A percentile compares a stretch with the other conserved stretches of the same genome.
Conservation (phyloP, 2,888 invertebrate species). For the Mylabris sibirica region DNA sequence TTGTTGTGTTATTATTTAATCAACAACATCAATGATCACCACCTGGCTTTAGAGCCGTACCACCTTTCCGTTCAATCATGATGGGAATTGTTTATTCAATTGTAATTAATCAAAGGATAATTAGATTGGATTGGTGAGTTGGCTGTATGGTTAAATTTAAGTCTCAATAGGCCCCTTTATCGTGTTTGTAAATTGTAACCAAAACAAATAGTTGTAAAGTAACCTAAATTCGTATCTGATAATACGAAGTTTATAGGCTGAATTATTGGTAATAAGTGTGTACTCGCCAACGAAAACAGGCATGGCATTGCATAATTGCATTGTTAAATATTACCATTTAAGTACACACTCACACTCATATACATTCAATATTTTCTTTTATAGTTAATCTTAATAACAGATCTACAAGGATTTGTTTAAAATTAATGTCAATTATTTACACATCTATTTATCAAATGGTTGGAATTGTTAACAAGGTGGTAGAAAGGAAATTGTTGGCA, state of each 20-base stretch:
- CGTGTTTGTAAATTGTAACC: conserved; percentile 17
- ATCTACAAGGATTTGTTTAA: conserved; percentile 19
- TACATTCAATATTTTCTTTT: neutral
- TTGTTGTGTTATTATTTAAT: conserved; percentile 37
- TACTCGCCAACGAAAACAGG: conserved; percentile 24
- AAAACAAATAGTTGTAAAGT: conserved; percentile 27
- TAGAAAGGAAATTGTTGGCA: neutral
- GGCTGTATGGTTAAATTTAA: conserved; percentile 12
- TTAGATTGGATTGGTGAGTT: conserved; percentile 51
- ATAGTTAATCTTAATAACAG: neutral
- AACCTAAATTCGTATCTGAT: neutral
- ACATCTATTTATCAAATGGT: neutral
- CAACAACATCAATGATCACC: conserved; percentile 49
- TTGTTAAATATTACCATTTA: conserved; percentile 20
- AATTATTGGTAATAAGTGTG: conserved; percentile 13
- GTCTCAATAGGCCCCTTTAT: neutral
- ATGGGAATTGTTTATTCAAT: conserved; percentile 51
- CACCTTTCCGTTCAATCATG: conserved; percentile 50
- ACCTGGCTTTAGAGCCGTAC: conserved; percentile 56
- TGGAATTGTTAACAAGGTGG: neutral
- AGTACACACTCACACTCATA: neutral
- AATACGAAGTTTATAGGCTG: neutral
- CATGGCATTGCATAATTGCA: conserved; percentile 27
- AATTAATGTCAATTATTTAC: conserved; percentile 15
- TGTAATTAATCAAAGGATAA: conserved; percentile 47